A percentile compares a stretch with the other conserved stretches of the same genome.
Evolutionary conservation across 2,888 invertebrate species (phyloP).

Genomic region (Amiota mariae): DNA sequence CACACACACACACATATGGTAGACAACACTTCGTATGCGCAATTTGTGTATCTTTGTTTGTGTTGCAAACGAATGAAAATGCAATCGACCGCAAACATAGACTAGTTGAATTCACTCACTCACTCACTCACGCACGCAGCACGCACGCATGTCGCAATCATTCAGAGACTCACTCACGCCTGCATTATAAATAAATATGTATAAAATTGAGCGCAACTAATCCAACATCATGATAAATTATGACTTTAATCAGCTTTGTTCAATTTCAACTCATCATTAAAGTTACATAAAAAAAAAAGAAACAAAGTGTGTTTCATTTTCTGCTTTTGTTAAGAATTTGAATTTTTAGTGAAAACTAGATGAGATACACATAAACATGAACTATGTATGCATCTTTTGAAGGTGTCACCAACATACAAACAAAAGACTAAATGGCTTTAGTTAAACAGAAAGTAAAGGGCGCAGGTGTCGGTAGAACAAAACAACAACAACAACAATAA

Average conservation of each 20-base stretch:
- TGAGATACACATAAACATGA: conserved; percentile 40
- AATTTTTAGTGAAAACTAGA: conserved; percentile 35
- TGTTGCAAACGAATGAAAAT: conserved; percentile 29
- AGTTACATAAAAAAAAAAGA: conserved; percentile 26
- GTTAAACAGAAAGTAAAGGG: conserved; percentile 35
- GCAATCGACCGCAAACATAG: not conserved
- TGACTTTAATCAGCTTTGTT: conserved; percentile 68
- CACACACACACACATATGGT: conserved; percentile 9
- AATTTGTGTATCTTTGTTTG: conserved; percentile 2
- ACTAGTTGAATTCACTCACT: too few relatives aligned
- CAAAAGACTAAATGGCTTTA: conserved; percentile 56
- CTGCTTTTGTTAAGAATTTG: conserved; percentile 1
- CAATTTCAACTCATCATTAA: conserved; percentile 65
- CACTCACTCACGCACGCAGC: too few relatives aligned
- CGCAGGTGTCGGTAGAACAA: too few relatives aligned
- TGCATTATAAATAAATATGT: conserved; percentile 66
- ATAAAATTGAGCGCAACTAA: conserved; percentile 64
- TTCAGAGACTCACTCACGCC: conserved; percentile 31
- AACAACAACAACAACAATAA: too few relatives aligned
- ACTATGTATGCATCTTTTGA: conserved; percentile 33
- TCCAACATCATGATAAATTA: conserved; percentile 65
- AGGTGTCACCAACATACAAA: conserved; percentile 55
- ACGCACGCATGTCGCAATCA: conserved; percentile 3
- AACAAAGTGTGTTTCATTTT: not conserved
- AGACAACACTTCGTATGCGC: conserved; percentile 28